A percentile compares a stretch with the other conserved stretches of the same genome.
Conservation (phyloP, 2,888 invertebrate genomes). For the Anaspis maculata region DNA sequence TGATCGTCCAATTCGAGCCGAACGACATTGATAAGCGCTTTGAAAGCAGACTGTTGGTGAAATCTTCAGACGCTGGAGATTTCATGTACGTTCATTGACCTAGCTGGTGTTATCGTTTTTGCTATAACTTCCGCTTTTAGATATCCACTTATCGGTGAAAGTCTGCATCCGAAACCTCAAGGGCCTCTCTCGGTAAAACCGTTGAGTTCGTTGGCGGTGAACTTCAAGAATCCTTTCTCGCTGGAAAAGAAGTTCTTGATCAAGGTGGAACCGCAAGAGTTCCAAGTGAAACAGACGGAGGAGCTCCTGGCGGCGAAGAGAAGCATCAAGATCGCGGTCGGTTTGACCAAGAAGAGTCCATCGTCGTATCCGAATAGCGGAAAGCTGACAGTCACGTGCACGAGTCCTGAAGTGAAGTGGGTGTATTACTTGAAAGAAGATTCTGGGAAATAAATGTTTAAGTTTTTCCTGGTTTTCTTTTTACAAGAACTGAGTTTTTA, state of each 20-base stretch:
- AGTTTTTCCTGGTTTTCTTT: too few species aligned
- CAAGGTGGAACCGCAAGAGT: constrained; percentile 3
- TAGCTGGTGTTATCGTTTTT: background rate
- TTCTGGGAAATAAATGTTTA: too few species aligned
- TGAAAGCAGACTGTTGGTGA: constrained; percentile 5
- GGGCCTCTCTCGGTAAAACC: constrained; percentile 5
- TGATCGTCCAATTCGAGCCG: constrained; percentile 6
- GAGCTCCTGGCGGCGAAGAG: constrained; percentile 4
- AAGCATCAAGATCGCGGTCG: constrained; percentile 2
- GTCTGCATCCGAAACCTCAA: constrained; percentile 8
- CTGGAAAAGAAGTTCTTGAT: constrained; percentile 6
- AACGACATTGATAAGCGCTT: constrained; percentile 3
- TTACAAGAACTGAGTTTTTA: too few species aligned
- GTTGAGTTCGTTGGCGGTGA: constrained; percentile 1
- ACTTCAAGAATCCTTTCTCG: constrained; percentile 9
- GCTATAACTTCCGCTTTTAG: constrained; percentile 3
- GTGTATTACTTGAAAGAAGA: constrained; percentile 9
- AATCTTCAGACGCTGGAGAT: constrained; percentile 5
- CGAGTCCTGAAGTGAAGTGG: constrained; percentile 4
- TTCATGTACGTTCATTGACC: constrained; percentile 5
- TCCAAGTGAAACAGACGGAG: constrained; percentile 2
- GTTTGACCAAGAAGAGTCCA: background rate
- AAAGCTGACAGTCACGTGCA: constrained; percentile 7
- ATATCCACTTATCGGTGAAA: constrained; percentile 11
- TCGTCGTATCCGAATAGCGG: constrained; percentile 3